Base-by-base conservation (phyloP, 30 jellyfish, hydroid and myxozoan species). In the Pelagia noctiluca region DNA sequence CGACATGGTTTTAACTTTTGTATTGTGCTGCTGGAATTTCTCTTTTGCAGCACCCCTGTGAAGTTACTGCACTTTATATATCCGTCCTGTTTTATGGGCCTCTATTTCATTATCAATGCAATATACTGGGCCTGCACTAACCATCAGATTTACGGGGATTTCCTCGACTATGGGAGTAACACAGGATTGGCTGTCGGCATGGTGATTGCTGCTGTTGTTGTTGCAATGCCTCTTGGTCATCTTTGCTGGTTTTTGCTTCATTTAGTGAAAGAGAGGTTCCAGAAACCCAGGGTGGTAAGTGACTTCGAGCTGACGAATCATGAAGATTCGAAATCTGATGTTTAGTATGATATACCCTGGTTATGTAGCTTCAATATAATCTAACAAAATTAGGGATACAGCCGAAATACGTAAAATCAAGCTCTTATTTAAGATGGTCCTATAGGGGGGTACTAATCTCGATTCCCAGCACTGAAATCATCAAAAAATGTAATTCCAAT, bases 1-100 rank as follows among this genome's bases (percentile, higher is more conserved):
- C 91, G 97, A 16, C 97, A 90, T 32, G 97, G 97, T 3, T 50
- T 90, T 16, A 90, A 83, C 71, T 64, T 83, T 38, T n/a, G 71
- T 0, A 19, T 90, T 34, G 25, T 90, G 53, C 25, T 90, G 54
- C 0, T 90, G 8, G 97, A 90, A 28, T 90, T 90, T 65, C 11
- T 61, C 21, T 70, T 82, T 3, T 79, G 83, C 46, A 31, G 76
- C 3, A 83, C 86, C 60, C 97, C 97, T 3, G 78, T 65, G 52
- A 84, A 83, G 34, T 63, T 90, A 25, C 80, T 90, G 50, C 97
- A 90, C 71, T 83, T 83, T 64, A 69, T 90, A 1, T 90, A 83
- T 48, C 95, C 97, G 46, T 57, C 86, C 10, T 31, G 73, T 49
- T 23, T 83, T 7, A 2, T 83, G 4, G 81, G 75, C 3, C 33